Percentiles rank a stretch among this genome's conserved stretches.
These are phyloP conservation scores for Hippoglossus hippoglossus DNA, from an alignment of 2,797 vertebrate genomes.

Conservation along the genomic window DNA sequence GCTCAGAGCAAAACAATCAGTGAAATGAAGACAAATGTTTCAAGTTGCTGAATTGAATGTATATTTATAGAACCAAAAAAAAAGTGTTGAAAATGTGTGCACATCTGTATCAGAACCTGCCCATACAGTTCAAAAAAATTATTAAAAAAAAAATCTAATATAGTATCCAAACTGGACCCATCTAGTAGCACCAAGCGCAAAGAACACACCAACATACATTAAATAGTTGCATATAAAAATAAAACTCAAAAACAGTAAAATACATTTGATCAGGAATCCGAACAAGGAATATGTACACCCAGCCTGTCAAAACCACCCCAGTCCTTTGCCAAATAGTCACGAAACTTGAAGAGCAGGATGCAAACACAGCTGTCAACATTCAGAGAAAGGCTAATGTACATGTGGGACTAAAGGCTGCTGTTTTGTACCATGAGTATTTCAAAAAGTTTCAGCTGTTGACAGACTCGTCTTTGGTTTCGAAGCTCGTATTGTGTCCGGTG, in stretches of 20 bases:
- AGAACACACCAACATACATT: constrained; percentile 63
- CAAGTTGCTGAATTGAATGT: constrained; percentile 17
- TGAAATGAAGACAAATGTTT: constrained; percentile 8
- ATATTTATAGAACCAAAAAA: constrained; percentile 30
- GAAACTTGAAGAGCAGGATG: neutral
- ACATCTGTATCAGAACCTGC: constrained; percentile 32
- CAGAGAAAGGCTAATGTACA: neutral
- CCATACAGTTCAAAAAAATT: constrained; percentile 8
- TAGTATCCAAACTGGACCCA: constrained; percentile 24
- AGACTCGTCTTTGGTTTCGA: constrained; percentile 38
- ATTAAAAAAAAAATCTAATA: neutral
- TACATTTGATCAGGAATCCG: constrained; percentile 31
- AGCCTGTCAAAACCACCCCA: neutral
- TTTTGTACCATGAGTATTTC: constrained; percentile 26
- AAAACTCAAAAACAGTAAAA: constrained; percentile 42
- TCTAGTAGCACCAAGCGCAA: constrained; percentile 33
- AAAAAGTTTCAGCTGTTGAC: constrained; percentile 19
- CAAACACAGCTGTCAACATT: constrained; percentile 1
- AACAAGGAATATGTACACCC: constrained; percentile 52
- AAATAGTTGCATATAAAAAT: constrained; percentile 79
- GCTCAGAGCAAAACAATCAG: neutral
- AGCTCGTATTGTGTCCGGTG: neutral
- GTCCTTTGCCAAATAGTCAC: constrained; percentile 6
- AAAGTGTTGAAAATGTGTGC: constrained; percentile 20
- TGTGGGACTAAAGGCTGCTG: constrained; percentile 45